Evolutionary conservation across 2,888 invertebrate species (phyloP), one percentile per base, ranked within the genome.

Genomic region (Mechanitis messenoides): DNA sequence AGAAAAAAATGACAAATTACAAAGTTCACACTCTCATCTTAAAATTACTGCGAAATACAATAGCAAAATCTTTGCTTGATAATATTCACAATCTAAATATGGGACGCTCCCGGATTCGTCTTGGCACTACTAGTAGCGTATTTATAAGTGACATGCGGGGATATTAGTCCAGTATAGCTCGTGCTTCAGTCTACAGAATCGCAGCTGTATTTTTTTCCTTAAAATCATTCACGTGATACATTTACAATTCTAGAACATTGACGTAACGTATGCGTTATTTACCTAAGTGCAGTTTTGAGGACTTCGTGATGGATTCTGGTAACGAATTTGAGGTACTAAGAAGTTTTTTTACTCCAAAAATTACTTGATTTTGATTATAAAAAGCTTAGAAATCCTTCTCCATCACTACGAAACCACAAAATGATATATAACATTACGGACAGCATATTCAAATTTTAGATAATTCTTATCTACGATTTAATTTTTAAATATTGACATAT

Each of bases 261-360:
- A 64, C 77, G 79, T 77, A 58, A 60, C 66, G 68, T 53, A 85
- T 83, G 82, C 82, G 85, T 70, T 72, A 74, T 63, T 72, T 80
- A 56, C 75, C 81, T 45, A 76, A 75, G 68, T 73, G 76, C 71
- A 82, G 82, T 66, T 88, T 81, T 74, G 76, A 85, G 62, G 81
- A 84, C 62, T 87, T 89, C 76, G 75, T 87, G 45, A 89, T 89
- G 89, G 87, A 87, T 74, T 76, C 77, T 73, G 81, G 82, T 68
- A 81, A 83, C 74, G 85, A 88, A 71, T 88, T 88, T 76, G 88
- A 88, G 87, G 89, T 88, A 76, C 69, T 55, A 59, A 54, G 33
- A 9, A 42, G 0, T 20, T 20, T 20, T 20, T 20, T 20, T 20
- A 20, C 20, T 20, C 20, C 20, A 20, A 20, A 20, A 20, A 20